A percentile compares a stretch with the other conserved stretches of the same genome.
phyloP scores from a whole-genome alignment of 2,888 invertebrate species.

The Drosophila rubida region DNA sequence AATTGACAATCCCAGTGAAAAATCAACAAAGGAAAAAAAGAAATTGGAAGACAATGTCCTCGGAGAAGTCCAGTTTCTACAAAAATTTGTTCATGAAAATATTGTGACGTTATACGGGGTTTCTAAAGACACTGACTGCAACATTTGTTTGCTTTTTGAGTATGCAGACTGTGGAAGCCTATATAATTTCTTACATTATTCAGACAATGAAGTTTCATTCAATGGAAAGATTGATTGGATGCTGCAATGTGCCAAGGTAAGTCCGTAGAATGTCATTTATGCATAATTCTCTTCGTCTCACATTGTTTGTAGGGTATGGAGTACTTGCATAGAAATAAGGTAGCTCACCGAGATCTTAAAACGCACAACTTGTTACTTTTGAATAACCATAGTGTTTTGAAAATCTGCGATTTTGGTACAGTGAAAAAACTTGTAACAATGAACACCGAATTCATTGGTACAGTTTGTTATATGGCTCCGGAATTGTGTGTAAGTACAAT shows the following conservation, averaged over 20 bases:
- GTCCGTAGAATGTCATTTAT: background rate
- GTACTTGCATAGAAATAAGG: constrained; percentile 13
- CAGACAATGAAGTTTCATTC: background rate
- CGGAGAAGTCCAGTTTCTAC: constrained; percentile 1
- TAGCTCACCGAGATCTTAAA: constrained; percentile 13
- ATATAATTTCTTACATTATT: background rate
- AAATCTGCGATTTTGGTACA: constrained; percentile 30
- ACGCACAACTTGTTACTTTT: constrained; percentile 21
- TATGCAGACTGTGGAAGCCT: background rate
- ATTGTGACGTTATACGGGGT: constrained; percentile 11
- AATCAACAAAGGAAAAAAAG: background rate
- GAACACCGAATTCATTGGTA: background rate
- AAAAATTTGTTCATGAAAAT: constrained; percentile 6
- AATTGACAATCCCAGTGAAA: background rate
- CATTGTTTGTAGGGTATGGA: constrained; percentile 14
- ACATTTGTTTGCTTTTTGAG: background rate
- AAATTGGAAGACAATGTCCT: constrained; percentile 8
- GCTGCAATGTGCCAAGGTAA: constrained; percentile 23
- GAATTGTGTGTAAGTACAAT: constrained; percentile 11
- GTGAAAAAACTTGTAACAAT: background rate
- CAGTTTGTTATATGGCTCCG: constrained; percentile 24
- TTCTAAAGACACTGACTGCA: background rate
- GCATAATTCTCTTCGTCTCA: background rate
- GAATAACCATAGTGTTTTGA: background rate
- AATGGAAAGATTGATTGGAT: constrained; percentile 22